phyloP scores from a whole-genome alignment of 2,113 vertebrate species.

The Pogonocichla stellata region DNA sequence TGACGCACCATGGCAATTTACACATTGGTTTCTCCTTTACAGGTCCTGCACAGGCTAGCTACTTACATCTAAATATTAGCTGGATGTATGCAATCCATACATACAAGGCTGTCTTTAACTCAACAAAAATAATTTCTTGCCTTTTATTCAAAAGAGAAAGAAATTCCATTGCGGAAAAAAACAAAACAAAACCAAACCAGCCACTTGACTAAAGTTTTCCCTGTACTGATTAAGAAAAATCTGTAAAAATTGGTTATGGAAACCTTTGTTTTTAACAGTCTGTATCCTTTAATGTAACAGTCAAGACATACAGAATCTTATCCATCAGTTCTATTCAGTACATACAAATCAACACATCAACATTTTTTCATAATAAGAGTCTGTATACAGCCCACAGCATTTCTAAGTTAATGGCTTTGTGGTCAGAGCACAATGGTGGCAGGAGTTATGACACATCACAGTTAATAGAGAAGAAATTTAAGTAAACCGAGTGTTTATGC shows the following conservation, averaged over 20 bases:
- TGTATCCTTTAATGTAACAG: slow-evolving; percentile 60
- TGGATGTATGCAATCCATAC: not conserved
- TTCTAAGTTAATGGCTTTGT: slow-evolving; percentile 34
- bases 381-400: slow-evolving; percentile 31
- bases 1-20: slow-evolving; percentile 38
- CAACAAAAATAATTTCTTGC: not conserved
- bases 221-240: slow-evolving; percentile 36
- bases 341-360: slow-evolving; percentile 51
- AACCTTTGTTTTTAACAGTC: slow-evolving; percentile 64
- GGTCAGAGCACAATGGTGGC: slow-evolving; percentile 32
- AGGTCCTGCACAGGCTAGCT: slow-evolving; percentile 27
- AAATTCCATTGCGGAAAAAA: not conserved
- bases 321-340: slow-evolving; percentile 49
- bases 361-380: slow-evolving; percentile 25
- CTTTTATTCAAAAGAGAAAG: slow-evolving; percentile 14
- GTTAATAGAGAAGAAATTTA: not conserved
- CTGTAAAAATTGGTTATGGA: slow-evolving; percentile 61
- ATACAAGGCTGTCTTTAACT: not conserved
- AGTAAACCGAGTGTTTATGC: not conserved
- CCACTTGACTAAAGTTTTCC: slow-evolving; percentile 15
- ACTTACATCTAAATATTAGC: not conserved
- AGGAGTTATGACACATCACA: slow-evolving; percentile 35
- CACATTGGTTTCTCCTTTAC: slow-evolving; percentile 43
- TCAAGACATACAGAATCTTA: slow-evolving; percentile 55
- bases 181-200: not conserved